Conservation (phyloP, 2,113 vertebrate species). For the Gadus chalcogrammus region DNA sequence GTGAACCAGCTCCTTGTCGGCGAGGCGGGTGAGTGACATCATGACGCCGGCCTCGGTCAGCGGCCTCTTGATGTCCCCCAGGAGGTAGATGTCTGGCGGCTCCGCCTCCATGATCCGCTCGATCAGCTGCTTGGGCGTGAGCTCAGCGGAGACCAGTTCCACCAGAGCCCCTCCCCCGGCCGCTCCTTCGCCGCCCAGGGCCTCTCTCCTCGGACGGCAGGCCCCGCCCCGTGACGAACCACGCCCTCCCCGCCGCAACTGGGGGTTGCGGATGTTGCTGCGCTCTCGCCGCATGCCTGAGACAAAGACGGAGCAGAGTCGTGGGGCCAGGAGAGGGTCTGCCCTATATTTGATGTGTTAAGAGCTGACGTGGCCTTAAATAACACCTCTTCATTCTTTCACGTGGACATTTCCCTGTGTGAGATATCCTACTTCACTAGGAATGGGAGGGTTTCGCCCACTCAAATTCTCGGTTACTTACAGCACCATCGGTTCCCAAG, state of each 20-base stretch:
- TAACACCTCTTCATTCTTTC: no score
- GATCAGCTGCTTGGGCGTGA: conserved; percentile 88
- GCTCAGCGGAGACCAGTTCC: conserved; percentile 50
- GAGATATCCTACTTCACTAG: no score
- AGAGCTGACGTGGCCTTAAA: no score
- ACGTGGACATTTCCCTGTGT: no score
- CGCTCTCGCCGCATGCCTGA: conserved; percentile 73
- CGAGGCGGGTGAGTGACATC: conserved; percentile 95
- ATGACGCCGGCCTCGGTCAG: conserved; percentile 93
- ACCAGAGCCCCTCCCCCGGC: conserved; percentile 27
- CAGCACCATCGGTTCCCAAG: no score
- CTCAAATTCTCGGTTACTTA: no score
- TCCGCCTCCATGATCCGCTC: conserved; percentile 85
- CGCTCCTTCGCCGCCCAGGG: conserved; percentile 38
- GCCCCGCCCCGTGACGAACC: conserved; percentile 64
- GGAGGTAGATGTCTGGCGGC: conserved; percentile 84
- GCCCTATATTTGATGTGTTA: no score
- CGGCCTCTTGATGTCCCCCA: conserved; percentile 82
- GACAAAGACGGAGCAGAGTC: neutral
- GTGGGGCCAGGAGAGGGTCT: no score
- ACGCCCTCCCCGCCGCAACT: conserved; percentile 70
- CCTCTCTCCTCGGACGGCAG: conserved; percentile 13
- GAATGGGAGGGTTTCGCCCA: no score
- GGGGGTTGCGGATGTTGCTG: conserved; percentile 45
- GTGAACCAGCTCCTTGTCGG: conserved; percentile 93